Conservation (phyloP, 2,888 invertebrate species). For the Blomia tropicalis region DNA sequence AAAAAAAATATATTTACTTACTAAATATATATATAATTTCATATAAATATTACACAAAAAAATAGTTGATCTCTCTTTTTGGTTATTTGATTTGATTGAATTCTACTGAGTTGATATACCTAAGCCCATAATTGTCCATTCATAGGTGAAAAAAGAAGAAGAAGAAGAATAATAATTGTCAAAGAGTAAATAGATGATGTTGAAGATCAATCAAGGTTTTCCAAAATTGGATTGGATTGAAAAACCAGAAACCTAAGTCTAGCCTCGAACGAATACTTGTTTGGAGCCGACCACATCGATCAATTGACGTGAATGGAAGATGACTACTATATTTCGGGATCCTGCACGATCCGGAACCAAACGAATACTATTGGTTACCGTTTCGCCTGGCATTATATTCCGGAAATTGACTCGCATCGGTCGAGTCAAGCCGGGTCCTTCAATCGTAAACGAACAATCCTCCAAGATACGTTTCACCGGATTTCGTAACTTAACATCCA, state of each 20-base stretch:
- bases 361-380: conserved; percentile 45
- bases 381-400: conserved; percentile 48
- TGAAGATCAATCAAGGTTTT: too few species aligned
- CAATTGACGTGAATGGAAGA: conserved; percentile 52
- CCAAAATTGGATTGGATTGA: too few species aligned
- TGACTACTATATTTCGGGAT: conserved; percentile 49
- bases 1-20: too few species aligned
- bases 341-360: conserved; percentile 46
- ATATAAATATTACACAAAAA: too few species aligned
- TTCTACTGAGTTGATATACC: too few species aligned
- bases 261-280: conserved; percentile 40
- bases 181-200: too few species aligned
- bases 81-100: too few species aligned
- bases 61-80: too few species aligned
- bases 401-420: conserved; percentile 38
- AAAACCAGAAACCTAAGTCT: not conserved
- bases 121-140: too few species aligned
- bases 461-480: conserved; percentile 49
- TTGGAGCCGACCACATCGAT: conserved; percentile 53
- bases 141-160: too few species aligned
- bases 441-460: conserved; percentile 51
- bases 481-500: conserved; percentile 49
- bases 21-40: too few species aligned
- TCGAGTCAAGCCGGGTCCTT: conserved; percentile 50
- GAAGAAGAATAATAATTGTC: too few species aligned